Base-by-base conservation (phyloP, 1,140 invertebrate species). In the Pinna nobilis region DNA sequence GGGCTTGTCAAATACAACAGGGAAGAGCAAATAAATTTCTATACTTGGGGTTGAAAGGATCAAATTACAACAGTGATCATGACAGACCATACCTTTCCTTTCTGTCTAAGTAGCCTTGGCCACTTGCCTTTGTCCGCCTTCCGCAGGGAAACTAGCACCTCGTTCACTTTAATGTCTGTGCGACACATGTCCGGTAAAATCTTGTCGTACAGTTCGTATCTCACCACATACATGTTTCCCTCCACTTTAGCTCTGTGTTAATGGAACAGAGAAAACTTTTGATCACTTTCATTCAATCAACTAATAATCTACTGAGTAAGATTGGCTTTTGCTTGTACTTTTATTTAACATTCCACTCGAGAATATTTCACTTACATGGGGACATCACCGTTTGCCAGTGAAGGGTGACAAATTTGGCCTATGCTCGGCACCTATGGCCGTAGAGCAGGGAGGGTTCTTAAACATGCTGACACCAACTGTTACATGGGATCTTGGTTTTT, bases 101-200 rank as follows among this genome's bases (percentile, higher is more conserved):
- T 59, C 23, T 70, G 37, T 53, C 59, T 76, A 9, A 79, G 68
- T 33, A 82, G 63, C 25, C 76, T 55, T 33, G 68, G 66, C 78
- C 80, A 82, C 25, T 32, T 50, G 13, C 70, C 75, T 35, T 71
- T 71, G 32, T 75, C 57, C n/a, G 66, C 50, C 51, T 82, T 82
- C 9, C 64, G 30, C 20, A 82, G 51, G 13, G 68, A 61, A 13
- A 82, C 60, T 13, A 44, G 55, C 3, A 76, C 75, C 44, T 74
- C 68, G 23, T 47, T 60, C 3, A 28, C 41, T 35, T 55, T 61
- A 6, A 78, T 55, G 13, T 61, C 32, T 7, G 72, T 33, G 32
- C 63, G 25, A 74, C 75, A 77, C n/a, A 61, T 64, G 15, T 41
- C 50, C 0, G 73, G 70, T 32, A 68, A 25, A 30, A 82, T 55